phyloP scores from a whole-genome alignment of 2,113 vertebrate species.

The Psophia crepitans region DNA sequence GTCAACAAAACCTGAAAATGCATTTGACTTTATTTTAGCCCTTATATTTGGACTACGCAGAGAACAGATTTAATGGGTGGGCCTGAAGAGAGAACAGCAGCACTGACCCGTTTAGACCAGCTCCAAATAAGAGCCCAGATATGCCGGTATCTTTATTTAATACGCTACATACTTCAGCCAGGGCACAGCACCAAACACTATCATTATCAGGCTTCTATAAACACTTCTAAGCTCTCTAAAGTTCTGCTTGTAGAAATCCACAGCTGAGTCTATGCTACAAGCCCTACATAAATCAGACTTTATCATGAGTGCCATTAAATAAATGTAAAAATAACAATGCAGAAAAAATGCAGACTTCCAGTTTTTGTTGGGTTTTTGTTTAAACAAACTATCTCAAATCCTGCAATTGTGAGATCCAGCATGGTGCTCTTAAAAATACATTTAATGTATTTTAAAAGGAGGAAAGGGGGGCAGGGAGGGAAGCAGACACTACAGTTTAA shows the following conservation, averaged over 20 bases:
- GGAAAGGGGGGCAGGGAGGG: too few relatives aligned
- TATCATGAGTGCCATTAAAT: not conserved
- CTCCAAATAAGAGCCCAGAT: not conserved
- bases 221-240: not conserved
- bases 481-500: not conserved
- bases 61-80: not conserved
- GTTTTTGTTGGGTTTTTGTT: not conserved
- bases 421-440: not conserved
- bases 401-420: not conserved
- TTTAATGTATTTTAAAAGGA: not conserved
- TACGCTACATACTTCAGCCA: not conserved
- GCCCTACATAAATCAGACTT: not conserved
- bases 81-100: not conserved
- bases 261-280: not conserved
- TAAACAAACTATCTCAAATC: constrained; percentile 20
- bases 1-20: not conserved
- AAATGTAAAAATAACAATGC: not conserved
- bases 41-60: not conserved
- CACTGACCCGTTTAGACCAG: not conserved
- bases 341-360: constrained; percentile 22
- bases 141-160: not conserved
- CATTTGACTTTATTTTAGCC: not conserved
- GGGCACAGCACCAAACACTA: not conserved
- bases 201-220: not conserved
- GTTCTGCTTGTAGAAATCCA: not conserved